Evolutionary conservation across 2,888 invertebrate species (phyloP).

Genomic region (Oeneis ivallda): DNA sequence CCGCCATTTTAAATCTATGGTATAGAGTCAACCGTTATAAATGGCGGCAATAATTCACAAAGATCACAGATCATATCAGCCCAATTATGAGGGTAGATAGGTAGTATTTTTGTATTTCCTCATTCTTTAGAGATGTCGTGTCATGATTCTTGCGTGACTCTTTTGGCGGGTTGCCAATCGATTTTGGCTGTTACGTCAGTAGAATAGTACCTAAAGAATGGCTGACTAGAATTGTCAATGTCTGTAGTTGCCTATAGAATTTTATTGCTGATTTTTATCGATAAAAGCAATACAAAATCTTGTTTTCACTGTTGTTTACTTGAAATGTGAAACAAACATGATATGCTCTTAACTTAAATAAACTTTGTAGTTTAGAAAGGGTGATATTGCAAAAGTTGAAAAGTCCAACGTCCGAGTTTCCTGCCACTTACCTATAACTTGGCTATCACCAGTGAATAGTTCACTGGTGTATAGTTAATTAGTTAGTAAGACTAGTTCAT

Average conservation of each 20-base stretch:
- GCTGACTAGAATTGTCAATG: not conserved
- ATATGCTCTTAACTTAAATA: too few relatives aligned
- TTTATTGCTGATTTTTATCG: not conserved
- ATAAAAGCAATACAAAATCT: not conserved
- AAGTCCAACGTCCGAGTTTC: too few relatives aligned
- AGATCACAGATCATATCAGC: slow-evolving; percentile 31
- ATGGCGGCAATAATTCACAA: slow-evolving; percentile 31
- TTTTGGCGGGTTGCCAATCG: slow-evolving; percentile 49
- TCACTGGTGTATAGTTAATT: too few relatives aligned
- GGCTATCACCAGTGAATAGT: too few relatives aligned
- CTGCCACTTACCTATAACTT: too few relatives aligned
- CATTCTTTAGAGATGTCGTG: slow-evolving; percentile 51
- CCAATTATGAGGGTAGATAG: slow-evolving; percentile 28
- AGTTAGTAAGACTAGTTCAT: too few relatives aligned
- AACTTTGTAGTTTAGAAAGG: too few relatives aligned
- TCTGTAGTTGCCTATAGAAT: not conserved
- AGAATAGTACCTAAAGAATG: slow-evolving; percentile 7
- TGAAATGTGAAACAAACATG: not conserved
- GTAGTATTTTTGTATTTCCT: slow-evolving; percentile 55
- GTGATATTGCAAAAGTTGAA: too few relatives aligned
- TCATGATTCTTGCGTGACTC: slow-evolving; percentile 37
- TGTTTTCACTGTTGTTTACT: not conserved
- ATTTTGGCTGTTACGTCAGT: slow-evolving; percentile 35
- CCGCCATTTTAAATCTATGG: slow-evolving; percentile 23
- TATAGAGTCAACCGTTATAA: slow-evolving; percentile 16